Conservation (phyloP, 2,888 invertebrate genomes). For the Molanna angustata region DNA sequence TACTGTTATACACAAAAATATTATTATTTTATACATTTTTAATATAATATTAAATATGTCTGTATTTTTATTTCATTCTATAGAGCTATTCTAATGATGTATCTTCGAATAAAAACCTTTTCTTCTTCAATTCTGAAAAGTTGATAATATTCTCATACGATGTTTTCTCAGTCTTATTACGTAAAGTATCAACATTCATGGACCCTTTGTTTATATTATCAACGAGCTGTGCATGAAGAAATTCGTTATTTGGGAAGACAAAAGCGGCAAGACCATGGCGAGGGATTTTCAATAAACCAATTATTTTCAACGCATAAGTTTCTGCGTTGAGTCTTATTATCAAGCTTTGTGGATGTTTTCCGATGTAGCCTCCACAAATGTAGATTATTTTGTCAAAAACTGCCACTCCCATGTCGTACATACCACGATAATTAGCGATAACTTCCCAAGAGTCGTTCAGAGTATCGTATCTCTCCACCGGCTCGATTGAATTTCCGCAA, state of each 20-base stretch:
- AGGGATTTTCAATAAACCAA: conserved; percentile 6
- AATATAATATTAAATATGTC: no score
- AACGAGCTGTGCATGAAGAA: no score
- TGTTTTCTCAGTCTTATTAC: no score
- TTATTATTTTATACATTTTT: no score
- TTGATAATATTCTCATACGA: no score
- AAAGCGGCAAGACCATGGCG: conserved; percentile 1
- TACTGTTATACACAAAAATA: no score
- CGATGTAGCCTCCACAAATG: conserved; percentile 11
- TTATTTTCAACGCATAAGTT: not conserved
- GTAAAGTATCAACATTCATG: no score
- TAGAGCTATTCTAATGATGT: no score
- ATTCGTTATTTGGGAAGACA: conserved; percentile 11
- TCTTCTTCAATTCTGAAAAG: no score
- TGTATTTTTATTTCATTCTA: no score
- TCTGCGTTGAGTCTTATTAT: conserved; percentile 7
- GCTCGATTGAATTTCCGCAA: not conserved
- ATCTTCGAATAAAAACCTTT: no score
- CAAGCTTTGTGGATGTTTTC: not conserved
- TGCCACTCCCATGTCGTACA: conserved; percentile 14
- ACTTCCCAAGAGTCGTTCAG: not conserved
- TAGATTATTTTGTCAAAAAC: conserved; percentile 9
- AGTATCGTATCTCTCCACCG: conserved; percentile 15
- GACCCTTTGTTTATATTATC: no score
- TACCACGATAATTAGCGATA: not conserved